phyloP scores from a whole-genome alignment of 2,797 vertebrate species.

The Anableps anableps region DNA sequence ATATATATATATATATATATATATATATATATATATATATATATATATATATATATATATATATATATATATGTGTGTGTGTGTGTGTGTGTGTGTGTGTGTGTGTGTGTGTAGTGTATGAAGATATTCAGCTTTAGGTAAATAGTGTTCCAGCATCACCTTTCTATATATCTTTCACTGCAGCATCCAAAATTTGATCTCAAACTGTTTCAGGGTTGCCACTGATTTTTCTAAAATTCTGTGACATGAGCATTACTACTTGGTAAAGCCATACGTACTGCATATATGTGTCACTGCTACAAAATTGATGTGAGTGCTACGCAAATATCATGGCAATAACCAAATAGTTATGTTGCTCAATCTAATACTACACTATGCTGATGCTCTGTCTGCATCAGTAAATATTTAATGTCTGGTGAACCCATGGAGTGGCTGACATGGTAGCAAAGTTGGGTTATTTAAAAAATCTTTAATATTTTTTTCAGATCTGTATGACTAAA shows the following conservation, averaged over 20 bases:
- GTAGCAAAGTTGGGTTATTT: not conserved
- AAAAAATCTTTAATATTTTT: not conserved
- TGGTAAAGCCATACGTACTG: not conserved
- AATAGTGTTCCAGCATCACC: not conserved
- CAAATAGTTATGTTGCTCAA: not conserved
- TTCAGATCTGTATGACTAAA: too few relatives aligned
- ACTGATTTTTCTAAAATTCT: not conserved
- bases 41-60: too few relatives aligned
- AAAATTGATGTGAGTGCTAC: not conserved
- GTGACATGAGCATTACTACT: not conserved
- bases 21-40: too few relatives aligned
- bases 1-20: too few relatives aligned
- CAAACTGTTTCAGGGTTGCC: not conserved
- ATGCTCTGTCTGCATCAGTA: not conserved
- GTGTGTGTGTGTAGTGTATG: not conserved
- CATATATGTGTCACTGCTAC: not conserved
- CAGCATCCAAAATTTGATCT: not conserved
- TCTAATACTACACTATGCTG: not conserved
- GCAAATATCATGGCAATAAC: not conserved
- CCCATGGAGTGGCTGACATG: too few relatives aligned
- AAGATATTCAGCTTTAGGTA: not conserved
- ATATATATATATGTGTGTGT: too few relatives aligned
- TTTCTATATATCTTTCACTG: not conserved
- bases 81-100: too few relatives aligned
- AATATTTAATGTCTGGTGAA: not conserved